Evolutionary conservation across 2,797 vertebrate species (phyloP).

Genomic region (Onychomys arenicola): DNA sequence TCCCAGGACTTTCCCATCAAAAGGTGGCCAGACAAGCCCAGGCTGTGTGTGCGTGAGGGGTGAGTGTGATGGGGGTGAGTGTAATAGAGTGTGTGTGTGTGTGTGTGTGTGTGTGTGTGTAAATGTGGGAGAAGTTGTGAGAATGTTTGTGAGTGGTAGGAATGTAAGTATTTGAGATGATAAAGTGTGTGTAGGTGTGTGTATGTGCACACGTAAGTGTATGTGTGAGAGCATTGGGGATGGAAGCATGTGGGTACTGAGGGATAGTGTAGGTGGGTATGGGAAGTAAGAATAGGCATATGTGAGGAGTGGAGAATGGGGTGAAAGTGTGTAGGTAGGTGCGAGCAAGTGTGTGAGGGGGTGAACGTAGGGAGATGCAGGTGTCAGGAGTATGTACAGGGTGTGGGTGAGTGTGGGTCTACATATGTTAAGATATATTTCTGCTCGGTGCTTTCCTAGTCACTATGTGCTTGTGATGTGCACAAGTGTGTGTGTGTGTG

Average conservation of each 20-base stretch:
- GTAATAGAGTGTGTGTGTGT: background rate
- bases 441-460: background rate
- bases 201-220: too few species aligned
- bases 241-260: background rate
- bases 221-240: background rate
- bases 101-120: background rate
- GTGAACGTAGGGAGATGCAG: background rate
- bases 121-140: background rate
- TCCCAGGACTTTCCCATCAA: constrained; percentile 23
- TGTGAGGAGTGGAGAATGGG: background rate
- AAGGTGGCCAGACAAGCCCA: background rate
- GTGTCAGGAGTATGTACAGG: background rate
- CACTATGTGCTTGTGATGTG: background rate
- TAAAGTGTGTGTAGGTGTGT: background rate
- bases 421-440: background rate
- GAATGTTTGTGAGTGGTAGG: background rate
- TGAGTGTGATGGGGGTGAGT: background rate
- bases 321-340: background rate
- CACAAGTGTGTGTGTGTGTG: background rate
- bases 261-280: background rate
- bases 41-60: too few species aligned
- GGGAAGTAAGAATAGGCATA: background rate
- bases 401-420: background rate
- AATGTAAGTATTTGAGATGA: background rate
- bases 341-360: background rate